Base-by-base conservation (phyloP, 2,888 invertebrate genomes). In the Danaus chrysippus region DNA sequence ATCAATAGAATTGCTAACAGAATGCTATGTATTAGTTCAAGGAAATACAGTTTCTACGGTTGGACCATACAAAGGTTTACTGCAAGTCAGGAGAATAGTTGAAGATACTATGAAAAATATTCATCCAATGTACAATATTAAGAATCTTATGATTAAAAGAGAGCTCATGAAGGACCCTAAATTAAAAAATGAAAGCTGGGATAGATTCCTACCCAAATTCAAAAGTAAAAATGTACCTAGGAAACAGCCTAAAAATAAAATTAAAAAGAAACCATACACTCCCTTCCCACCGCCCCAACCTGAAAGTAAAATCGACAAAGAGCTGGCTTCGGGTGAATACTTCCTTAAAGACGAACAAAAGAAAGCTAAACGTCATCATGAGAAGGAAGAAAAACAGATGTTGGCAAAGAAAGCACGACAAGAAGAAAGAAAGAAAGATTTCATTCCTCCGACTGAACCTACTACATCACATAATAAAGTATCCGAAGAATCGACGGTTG, bases 31-130 rank as follows among this genome's bases (percentile, higher is more conserved):
- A 0, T 91, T 98, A 54, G 98, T 99, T 0, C 99, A 99, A 88
- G 99, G 99, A 5, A 97, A 97, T 77, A 99, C 99, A 10, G 99
- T 99, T 0, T 94, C 99, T 12, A 96, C 97, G 0, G 91, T 99
- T n/a, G 99, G 99, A 0, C 98, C 99, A 1, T 97, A 98, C 77
- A 96, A 95, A 85, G 99, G 99, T 0, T 82, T 97, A 23, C 93
- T 95, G 62, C 96, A 96, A 83, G 96, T 97, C 0, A 92, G 98
- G 61, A 94, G 96, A 72, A 96, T 99, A 74, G 96, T 97, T 1
- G 95, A 96, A 77, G 99, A 99, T 73, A 98, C 98, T 0, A 99
- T 99, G 99, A 97, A 97, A 79, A 99, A 99, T 83, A 94, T 99
- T 61, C 99, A 99, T 91, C 99, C 99, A 0, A 97, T 99, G 82